These are phyloP conservation scores for Drosophila stalkeri DNA, from an alignment of 2,888 invertebrate species.

Conservation along the genomic window DNA sequence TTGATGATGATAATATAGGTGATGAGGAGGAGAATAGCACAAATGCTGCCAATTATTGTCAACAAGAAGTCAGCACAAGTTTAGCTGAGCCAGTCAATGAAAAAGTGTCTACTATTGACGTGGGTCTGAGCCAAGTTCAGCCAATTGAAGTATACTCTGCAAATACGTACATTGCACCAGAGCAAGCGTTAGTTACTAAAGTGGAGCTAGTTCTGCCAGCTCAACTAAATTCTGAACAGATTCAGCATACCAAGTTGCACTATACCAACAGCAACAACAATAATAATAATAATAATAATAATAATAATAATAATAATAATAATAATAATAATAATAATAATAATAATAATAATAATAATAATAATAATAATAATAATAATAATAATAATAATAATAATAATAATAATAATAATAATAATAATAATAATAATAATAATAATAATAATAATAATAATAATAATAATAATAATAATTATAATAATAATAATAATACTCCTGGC, in stretches of 20 bases:
- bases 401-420: constrained; percentile 9
- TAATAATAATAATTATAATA: background rate
- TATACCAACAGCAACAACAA: constrained; percentile 13
- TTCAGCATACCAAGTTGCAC: constrained; percentile 26
- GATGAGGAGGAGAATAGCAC: background rate
- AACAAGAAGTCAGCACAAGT: background rate
- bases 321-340: background rate
- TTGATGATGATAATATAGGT: background rate
- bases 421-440: background rate
- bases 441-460: constrained; percentile 9
- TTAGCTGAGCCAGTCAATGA: background rate
- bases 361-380: background rate
- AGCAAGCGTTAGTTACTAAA: constrained; percentile 71
- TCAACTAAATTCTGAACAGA: constrained; percentile 5
- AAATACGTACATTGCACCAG: constrained; percentile 60
- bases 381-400: constrained; percentile 3
- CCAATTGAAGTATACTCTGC: constrained; percentile 13
- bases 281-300: constrained; percentile 1
- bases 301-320: constrained; percentile 13
- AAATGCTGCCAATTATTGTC: background rate
- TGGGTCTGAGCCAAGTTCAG: background rate
- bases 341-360: constrained; percentile 8
- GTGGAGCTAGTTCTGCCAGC: constrained; percentile 75
- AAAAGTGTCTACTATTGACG: background rate
- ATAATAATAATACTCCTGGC: constrained; percentile 5